These are phyloP conservation scores for Xyrauchen texanus DNA, from an alignment of 2,113 vertebrate genomes.

Conservation along the genomic window DNA sequence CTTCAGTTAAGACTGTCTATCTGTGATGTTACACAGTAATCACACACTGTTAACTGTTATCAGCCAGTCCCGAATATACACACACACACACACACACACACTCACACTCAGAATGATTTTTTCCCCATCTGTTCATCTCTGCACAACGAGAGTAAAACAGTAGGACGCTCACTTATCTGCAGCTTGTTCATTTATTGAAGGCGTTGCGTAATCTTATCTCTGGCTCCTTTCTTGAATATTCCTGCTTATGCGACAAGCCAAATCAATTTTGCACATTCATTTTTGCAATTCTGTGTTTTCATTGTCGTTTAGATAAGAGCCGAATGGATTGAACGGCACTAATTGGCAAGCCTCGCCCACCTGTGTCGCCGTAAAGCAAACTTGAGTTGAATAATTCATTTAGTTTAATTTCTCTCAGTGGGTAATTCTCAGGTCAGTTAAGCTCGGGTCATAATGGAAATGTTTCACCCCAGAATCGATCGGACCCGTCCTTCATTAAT, in stretches of 20 bases:
- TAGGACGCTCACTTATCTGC: slow-evolving; percentile 48
- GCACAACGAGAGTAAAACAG: background rate
- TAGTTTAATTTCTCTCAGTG: slow-evolving; percentile 51
- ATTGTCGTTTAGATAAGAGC: slow-evolving; percentile 55
- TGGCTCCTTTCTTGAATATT: slow-evolving; percentile 40
- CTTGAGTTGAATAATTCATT: slow-evolving; percentile 61
- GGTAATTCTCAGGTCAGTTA: background rate
- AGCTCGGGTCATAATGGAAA: slow-evolving; percentile 42
- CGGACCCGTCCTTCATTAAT: slow-evolving; percentile 63
- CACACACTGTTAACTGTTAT: slow-evolving; percentile 30
- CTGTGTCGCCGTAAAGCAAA: background rate
- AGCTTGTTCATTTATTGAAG: slow-evolving; percentile 47
- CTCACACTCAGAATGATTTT: slow-evolving; percentile 4
- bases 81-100: too few relatives aligned
- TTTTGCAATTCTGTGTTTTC: slow-evolving; percentile 76
- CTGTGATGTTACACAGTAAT: slow-evolving; percentile 36
- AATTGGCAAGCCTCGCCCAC: slow-evolving; percentile 11
- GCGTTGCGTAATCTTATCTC: slow-evolving; percentile 70
- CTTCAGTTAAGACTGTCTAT: background rate
- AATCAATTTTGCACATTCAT: slow-evolving; percentile 84
- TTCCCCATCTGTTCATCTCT: background rate
- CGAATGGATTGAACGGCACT: slow-evolving; percentile 31
- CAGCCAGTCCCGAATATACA: slow-evolving; percentile 3
- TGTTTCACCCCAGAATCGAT: slow-evolving; percentile 50
- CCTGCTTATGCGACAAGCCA: slow-evolving; percentile 66